Percentiles rank a stretch among this genome's conserved stretches.
Evolutionary conservation across 1,140 invertebrate genomes (phyloP).

Genomic region (Bombus vancouverensis): DNA sequence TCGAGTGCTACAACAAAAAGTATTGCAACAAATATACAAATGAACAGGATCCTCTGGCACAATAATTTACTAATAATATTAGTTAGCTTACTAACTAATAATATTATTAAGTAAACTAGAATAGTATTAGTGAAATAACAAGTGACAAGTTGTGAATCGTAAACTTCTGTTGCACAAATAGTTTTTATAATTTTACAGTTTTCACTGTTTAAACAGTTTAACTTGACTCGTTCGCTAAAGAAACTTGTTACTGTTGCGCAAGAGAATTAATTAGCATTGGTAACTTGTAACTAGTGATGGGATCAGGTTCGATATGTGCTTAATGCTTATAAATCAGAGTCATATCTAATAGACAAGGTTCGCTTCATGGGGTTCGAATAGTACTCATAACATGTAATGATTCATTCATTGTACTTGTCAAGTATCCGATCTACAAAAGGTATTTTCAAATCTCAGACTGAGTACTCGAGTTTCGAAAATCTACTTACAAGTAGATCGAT

Average conservation of each 20-base stretch:
- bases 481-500: too few species aligned
- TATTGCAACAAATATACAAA: conserved; percentile 18
- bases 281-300: neutral
- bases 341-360: too few species aligned
- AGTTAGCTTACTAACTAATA: neutral
- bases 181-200: neutral
- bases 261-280: neutral
- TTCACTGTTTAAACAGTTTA: neutral
- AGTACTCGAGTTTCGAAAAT: too few species aligned
- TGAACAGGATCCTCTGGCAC: neutral
- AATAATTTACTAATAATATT: neutral
- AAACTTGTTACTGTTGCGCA: neutral
- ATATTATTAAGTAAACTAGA: neutral
- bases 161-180: neutral
- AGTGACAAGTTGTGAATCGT: neutral
- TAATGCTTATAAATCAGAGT: too few species aligned
- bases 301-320: too few species aligned
- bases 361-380: too few species aligned
- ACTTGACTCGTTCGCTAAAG: neutral
- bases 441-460: too few species aligned
- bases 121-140: neutral
- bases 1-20: neutral
- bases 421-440: too few species aligned
- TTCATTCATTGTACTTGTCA: too few species aligned
- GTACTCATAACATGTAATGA: too few species aligned